Conservation (phyloP, 2,888 invertebrate genomes). For the Nemurella pictetii region DNA sequence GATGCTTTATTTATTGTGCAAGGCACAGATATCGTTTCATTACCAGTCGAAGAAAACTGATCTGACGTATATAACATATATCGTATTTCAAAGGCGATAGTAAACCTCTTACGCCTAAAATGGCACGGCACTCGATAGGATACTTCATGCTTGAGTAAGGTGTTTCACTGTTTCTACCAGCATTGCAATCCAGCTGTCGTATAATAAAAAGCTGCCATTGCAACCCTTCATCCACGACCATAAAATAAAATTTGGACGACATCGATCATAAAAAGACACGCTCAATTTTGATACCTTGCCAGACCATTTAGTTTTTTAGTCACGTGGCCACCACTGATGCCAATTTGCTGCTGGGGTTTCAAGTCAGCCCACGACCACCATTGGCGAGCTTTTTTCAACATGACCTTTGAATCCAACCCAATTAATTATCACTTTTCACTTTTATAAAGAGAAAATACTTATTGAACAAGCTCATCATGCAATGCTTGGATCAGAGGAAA, state of each 20-base stretch:
- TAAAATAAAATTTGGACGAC: slow-evolving; percentile 38
- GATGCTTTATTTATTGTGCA: background rate
- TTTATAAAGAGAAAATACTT: background rate
- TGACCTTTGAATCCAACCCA: background rate
- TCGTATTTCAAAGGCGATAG: background rate
- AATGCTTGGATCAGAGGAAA: background rate
- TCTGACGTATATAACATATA: background rate
- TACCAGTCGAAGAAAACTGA: background rate
- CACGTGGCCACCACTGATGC: slow-evolving; percentile 12
- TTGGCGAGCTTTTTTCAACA: background rate
- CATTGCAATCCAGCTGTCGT: slow-evolving; percentile 32
- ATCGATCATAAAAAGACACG: slow-evolving; percentile 36
- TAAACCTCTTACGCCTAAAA: background rate
- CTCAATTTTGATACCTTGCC: slow-evolving; percentile 36
- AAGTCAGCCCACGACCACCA: background rate
- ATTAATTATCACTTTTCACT: background rate
- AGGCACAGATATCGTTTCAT: background rate
- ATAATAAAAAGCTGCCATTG: slow-evolving; percentile 34
- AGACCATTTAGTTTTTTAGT: slow-evolving; percentile 32
- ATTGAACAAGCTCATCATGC: background rate
- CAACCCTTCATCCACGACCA: slow-evolving; percentile 31
- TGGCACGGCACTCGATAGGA: background rate
- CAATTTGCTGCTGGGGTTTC: background rate
- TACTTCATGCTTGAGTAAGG: background rate
- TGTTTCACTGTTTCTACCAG: slow-evolving; percentile 4